These are phyloP conservation scores for Nannobrachium achirus DNA, from an alignment of 2,113 vertebrate genomes.

Conservation along the genomic window DNA sequence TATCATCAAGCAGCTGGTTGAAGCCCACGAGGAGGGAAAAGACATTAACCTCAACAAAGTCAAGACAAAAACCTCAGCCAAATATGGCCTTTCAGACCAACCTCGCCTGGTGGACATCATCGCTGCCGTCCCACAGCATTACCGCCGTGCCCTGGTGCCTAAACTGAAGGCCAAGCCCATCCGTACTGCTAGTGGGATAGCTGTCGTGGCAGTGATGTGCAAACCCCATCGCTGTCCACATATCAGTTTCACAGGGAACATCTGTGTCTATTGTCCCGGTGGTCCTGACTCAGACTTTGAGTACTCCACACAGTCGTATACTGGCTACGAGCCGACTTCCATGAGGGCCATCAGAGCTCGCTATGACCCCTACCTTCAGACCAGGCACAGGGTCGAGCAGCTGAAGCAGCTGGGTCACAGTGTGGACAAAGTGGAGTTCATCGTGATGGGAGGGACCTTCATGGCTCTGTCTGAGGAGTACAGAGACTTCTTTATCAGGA, in stretches of 20 bases:
- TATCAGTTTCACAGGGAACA: constrained; percentile 97
- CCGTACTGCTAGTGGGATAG: constrained; percentile 95
- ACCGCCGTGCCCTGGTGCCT: constrained; percentile 87
- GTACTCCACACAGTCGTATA: constrained; percentile 98
- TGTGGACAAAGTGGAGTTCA: constrained; percentile 98
- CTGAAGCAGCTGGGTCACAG: constrained; percentile 97
- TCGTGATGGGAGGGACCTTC: constrained; percentile 98
- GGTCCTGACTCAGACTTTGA: constrained; percentile 98
- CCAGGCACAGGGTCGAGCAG: constrained; percentile 94
- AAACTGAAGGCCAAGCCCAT: constrained; percentile 96
- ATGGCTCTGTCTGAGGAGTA: constrained; percentile 95
- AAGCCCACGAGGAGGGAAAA: constrained; percentile 90
- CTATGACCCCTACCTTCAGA: constrained; percentile 94
- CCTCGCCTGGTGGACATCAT: constrained; percentile 95
- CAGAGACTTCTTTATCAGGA: constrained; percentile 95
- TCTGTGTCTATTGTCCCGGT: constrained; percentile 97
- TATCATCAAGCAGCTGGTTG: constrained; percentile 90
- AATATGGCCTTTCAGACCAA: constrained; percentile 88
- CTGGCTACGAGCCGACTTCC: constrained; percentile 97
- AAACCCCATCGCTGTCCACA: constrained; percentile 97
- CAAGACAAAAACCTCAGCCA: constrained; percentile 90
- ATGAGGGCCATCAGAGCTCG: constrained; percentile 96
- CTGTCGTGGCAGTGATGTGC: constrained; percentile 98
- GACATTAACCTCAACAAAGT: constrained; percentile 94
- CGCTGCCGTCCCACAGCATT: constrained; percentile 89